Base-by-base conservation (phyloP, 1,140 invertebrate species). In the Papilio polyxenes region DNA sequence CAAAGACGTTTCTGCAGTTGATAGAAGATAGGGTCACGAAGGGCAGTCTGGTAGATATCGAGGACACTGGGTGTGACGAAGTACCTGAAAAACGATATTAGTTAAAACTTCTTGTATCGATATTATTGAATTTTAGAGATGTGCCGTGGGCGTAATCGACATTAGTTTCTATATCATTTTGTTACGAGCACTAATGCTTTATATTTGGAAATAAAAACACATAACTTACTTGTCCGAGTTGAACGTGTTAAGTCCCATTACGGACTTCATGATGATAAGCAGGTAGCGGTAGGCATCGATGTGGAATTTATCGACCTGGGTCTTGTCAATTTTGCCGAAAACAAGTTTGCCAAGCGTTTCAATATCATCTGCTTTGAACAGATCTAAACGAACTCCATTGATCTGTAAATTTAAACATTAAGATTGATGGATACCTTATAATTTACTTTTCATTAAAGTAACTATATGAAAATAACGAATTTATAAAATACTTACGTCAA, bases 1-100 rank as follows among this genome's bases (percentile, higher is more conserved):
- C 96, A 88, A 53, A 97, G 95, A 37, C 95, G 95, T 87, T 96
- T 96, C 87, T 96, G 96, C 13, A 97, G 92, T 82, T 95, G 95
- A 87, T 95, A 97, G 94, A 97, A 97, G 11, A 95, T 93, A 5
- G 96, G 96, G 83, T 97, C 96, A 69, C 97, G 95, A 20, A 97
- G 85, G n/a, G 96, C 95, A 49, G 96, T 97, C 81, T 95, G 91
- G 83, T 95, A 96, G 69, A 92, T 90, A 85, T 96, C 95, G 49
- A 96, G 89, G 2, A 94, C 92, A 4, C 90, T 91, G 0, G 96
- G 95, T n/a, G 94, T 86, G 0, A 94, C 88, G 82, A 95, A 94
- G 49, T 95, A 91, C 49, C 94, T 95, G 83, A 72, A 86, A 86
- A 84, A 81, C 40, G 7, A 40, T 44, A 51, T 11, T 48, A 78